A percentile compares a stretch with the other conserved stretches of the same genome.
phyloP scores from a whole-genome alignment of 2,797 vertebrate species.

The Acropternis orthonyx region DNA sequence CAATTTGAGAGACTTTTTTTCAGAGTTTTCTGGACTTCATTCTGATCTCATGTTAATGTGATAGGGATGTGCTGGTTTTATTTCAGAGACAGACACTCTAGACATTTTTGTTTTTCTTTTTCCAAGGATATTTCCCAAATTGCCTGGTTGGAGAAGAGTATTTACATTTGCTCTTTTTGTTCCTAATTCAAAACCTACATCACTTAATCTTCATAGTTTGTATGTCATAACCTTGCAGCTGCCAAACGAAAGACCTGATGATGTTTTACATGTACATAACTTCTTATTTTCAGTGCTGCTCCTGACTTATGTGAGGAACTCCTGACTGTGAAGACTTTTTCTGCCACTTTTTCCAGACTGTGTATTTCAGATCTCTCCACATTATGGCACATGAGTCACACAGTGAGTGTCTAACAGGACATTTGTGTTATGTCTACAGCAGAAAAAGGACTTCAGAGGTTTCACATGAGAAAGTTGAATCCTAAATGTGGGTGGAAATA shows the following conservation, averaged over 20 bases:
- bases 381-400: constrained; percentile 32
- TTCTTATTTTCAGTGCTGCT: background rate
- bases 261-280: background rate
- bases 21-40: background rate
- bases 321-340: background rate
- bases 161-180: background rate
- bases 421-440: constrained; percentile 52
- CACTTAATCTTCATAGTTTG: background rate
- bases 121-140: background rate
- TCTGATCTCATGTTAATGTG: background rate
- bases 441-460: constrained; percentile 22
- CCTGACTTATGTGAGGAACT: background rate
- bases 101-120: background rate
- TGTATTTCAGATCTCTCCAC: constrained; percentile 7
- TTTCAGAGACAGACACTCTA: background rate
- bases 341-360: background rate
- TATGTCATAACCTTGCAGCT: background rate
- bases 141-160: background rate
- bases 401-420: background rate
- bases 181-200: background rate
- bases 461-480: constrained; percentile 43
- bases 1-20: constrained; percentile 2
- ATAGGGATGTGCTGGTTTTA: background rate
- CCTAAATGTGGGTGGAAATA: constrained; percentile 5
- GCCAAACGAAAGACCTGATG: background rate